Evolutionary conservation across 92 coral and sea anemone species (phyloP).

Genomic region (Parazoanthus darwini): DNA sequence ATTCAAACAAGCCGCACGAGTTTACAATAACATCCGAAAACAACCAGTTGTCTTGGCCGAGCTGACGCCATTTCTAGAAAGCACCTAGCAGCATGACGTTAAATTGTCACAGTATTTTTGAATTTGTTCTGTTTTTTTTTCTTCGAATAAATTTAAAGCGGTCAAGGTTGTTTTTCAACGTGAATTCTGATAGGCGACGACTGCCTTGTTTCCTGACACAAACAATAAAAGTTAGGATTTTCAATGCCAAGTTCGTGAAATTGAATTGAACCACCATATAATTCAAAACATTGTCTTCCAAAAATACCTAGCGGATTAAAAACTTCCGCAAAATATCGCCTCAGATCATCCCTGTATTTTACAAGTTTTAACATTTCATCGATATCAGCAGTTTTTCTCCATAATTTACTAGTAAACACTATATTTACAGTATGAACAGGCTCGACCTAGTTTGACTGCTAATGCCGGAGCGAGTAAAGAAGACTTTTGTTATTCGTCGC

Average conservation of each 20-base stretch:
- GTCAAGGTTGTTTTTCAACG: neutral
- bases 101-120: neutral
- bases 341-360: too few species aligned
- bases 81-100: neutral
- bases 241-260: neutral
- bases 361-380: neutral
- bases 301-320: neutral
- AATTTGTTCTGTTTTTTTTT: too few species aligned
- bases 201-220: neutral
- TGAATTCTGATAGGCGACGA: neutral
- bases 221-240: neutral
- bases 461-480: too few species aligned
- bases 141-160: neutral
- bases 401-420: too few species aligned
- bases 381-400: too few species aligned
- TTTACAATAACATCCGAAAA: neutral
- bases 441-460: too few species aligned
- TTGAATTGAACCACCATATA: neutral
- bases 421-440: too few species aligned
- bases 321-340: neutral
- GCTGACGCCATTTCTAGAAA: neutral
- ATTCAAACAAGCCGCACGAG: neutral
- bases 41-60: too few species aligned
- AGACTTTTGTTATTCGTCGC: too few species aligned
- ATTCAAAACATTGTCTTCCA: neutral